Evolutionary conservation across 2,888 invertebrate genomes (phyloP).

Genomic region (Suillia variegata): DNA sequence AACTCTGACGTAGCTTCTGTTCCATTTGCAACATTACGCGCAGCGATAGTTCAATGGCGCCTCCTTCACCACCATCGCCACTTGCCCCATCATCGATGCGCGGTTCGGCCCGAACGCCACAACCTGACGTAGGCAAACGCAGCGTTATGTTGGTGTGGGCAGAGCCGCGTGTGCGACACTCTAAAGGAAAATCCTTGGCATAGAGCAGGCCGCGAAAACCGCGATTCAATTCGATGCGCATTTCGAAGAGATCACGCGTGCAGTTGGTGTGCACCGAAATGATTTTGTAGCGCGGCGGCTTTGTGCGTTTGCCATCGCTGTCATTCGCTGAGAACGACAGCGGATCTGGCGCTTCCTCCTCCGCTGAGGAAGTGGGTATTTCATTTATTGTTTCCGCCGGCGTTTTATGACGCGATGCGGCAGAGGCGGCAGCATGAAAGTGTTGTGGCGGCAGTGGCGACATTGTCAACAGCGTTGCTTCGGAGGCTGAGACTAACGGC

Average conservation of each 20-base stretch:
- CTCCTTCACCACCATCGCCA: too few species aligned
- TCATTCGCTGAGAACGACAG: slow-evolving; percentile 15
- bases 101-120: slow-evolving; percentile 70
- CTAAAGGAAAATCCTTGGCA: slow-evolving; percentile 76
- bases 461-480: slow-evolving; percentile 41
- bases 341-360: slow-evolving; percentile 11
- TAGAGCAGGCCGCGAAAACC: slow-evolving; percentile 74
- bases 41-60: slow-evolving; percentile 68
- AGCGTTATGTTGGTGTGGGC: slow-evolving; percentile 45
- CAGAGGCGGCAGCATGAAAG: neutral
- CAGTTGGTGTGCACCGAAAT: slow-evolving; percentile 68
- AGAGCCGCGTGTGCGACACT: slow-evolving; percentile 70
- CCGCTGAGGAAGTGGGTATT: neutral
- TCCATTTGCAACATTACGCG: slow-evolving; percentile 78
- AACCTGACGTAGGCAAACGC: slow-evolving; percentile 62
- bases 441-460: slow-evolving; percentile 26
- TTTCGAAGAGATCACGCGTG: slow-evolving; percentile 68
- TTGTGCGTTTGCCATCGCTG: slow-evolving; percentile 4
- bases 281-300: slow-evolving; percentile 64
- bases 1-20: slow-evolving; percentile 72
- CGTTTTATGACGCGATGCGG: neutral
- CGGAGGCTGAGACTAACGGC: slow-evolving; percentile 40
- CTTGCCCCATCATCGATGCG: too few species aligned
- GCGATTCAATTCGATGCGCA: slow-evolving; percentile 65
- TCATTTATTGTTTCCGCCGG: neutral